These are phyloP conservation scores for Penelope pileata DNA, from an alignment of 2,113 vertebrate species.

Conservation along the genomic window DNA sequence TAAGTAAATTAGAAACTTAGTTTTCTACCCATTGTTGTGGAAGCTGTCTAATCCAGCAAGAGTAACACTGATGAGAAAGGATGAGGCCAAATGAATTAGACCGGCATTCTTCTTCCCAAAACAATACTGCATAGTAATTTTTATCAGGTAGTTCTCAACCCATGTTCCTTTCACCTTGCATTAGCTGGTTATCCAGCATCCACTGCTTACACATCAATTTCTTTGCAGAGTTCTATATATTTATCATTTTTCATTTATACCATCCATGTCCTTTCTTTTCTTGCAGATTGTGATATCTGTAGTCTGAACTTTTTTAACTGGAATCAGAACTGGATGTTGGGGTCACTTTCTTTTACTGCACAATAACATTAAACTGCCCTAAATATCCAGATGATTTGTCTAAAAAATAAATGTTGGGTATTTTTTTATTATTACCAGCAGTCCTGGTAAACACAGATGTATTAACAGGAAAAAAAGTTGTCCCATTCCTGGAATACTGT, in stretches of 20 bases:
- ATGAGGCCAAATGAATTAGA: neutral
- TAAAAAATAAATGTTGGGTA: neutral
- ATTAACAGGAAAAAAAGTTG: slow-evolving; percentile 30
- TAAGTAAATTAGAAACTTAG: neutral
- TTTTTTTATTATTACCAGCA: slow-evolving; percentile 33
- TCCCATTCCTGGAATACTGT: slow-evolving; percentile 56
- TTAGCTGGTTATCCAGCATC: slow-evolving; percentile 27
- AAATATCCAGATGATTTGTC: slow-evolving; percentile 65
- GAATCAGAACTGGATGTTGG: slow-evolving; percentile 89
- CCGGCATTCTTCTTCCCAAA: neutral
- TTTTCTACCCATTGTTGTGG: neutral
- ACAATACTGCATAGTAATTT: neutral
- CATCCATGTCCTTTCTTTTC: slow-evolving; percentile 85
- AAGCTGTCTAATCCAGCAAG: neutral
- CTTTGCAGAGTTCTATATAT: slow-evolving; percentile 53
- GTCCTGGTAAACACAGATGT: slow-evolving; percentile 37
- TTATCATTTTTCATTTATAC: slow-evolving; percentile 71
- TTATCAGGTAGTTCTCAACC: neutral
- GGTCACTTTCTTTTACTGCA: slow-evolving; percentile 83
- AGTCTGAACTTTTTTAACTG: slow-evolving; percentile 89
- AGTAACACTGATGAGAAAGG: neutral
- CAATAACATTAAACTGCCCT: slow-evolving; percentile 75
- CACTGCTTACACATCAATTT: slow-evolving; percentile 34
- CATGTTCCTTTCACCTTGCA: neutral
- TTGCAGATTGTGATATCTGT: slow-evolving; percentile 96